These are phyloP conservation scores for Dasypolia templi DNA, from an alignment of 2,888 invertebrate genomes.

Conservation along the genomic window DNA sequence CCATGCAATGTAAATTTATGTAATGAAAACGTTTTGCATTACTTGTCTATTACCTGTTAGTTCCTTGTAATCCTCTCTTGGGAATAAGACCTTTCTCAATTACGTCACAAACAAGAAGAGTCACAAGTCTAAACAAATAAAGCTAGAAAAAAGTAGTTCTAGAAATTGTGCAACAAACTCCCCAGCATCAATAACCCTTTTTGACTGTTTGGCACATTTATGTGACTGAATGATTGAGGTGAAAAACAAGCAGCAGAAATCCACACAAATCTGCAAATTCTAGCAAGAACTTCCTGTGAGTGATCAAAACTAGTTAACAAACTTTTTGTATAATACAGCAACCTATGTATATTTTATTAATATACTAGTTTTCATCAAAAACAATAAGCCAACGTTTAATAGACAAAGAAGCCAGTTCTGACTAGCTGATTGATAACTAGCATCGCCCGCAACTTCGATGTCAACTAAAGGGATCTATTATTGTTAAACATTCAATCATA, in stretches of 20 bases:
- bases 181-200: not conserved
- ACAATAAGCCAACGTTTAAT: not conserved
- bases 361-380: not conserved
- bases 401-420: not conserved
- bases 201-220: not conserved
- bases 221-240: not conserved
- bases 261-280: not conserved
- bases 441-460: not conserved
- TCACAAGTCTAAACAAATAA: not conserved
- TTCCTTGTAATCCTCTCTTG: too few relatives aligned
- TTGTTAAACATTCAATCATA: too few relatives aligned
- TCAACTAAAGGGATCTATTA: not conserved
- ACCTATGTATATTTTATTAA: not conserved
- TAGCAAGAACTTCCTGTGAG: not conserved
- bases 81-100: not conserved
- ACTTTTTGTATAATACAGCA: not conserved
- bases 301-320: not conserved
- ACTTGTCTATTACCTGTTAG: not conserved
- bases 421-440: not conserved
- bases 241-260: not conserved
- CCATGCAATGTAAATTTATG: too few relatives aligned
- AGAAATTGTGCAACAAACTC: not conserved
- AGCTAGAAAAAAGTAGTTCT: not conserved
- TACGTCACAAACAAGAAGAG: not conserved
- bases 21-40: not conserved